Conservation (phyloP, 2,113 vertebrate genomes). For the Peromyscus leucopus region DNA sequence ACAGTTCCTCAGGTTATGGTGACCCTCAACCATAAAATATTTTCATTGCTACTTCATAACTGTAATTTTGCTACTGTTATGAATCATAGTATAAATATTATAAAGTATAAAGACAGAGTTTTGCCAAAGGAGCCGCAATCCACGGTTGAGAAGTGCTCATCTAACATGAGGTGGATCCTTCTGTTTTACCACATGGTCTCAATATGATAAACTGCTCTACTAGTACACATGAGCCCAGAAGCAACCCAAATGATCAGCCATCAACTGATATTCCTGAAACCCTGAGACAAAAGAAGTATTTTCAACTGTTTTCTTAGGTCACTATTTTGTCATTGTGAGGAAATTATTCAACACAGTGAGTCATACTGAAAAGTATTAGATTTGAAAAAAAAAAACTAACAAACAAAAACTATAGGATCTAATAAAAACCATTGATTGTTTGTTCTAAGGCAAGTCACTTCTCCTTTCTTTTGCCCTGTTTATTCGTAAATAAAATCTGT, state of each 20-base stretch:
- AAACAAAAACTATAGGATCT: not conserved
- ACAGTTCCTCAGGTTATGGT: no score
- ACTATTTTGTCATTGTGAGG: not conserved
- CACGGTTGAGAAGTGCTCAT: no score
- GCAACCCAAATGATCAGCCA: not conserved
- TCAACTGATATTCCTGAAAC: not conserved
- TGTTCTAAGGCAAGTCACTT: not conserved
- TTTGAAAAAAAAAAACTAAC: not conserved
- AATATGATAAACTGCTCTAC: no score
- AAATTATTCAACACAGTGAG: not conserved
- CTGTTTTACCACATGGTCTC: not conserved
- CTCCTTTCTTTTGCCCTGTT: not conserved
- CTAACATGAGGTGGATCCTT: no score
- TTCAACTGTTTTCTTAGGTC: not conserved
- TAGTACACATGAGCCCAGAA: not conserved
- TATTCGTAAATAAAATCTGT: conserved; percentile 22
- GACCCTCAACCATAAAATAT: no score
- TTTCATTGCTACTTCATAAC: no score
- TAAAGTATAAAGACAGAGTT: no score
- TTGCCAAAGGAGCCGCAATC: no score
- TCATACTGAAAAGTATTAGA: not conserved
- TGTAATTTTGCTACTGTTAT: no score
- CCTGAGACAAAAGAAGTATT: not conserved
- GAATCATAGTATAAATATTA: no score
- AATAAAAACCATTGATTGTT: not conserved